phyloP scores from a whole-genome alignment of 2,797 vertebrate genomes.

The Karalla daura region DNA sequence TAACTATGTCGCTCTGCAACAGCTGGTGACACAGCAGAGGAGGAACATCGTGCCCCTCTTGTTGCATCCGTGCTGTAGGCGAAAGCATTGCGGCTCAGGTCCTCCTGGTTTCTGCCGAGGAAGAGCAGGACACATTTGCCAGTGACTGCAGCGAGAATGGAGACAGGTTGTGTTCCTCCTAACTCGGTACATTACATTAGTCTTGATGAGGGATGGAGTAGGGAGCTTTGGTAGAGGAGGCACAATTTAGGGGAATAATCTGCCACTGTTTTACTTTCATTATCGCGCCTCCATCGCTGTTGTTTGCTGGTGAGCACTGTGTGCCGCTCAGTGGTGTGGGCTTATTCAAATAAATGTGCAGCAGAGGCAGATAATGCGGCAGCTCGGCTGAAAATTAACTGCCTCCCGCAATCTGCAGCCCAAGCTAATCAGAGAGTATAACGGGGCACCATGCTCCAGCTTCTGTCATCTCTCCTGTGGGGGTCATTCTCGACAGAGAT shows the following conservation, averaged over 20 bases:
- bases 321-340: conserved; percentile 56
- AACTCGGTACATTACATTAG: conserved; percentile 56
- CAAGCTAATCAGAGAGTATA: conserved; percentile 70
- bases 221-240: conserved; percentile 28
- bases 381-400: conserved; percentile 64
- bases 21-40: conserved; percentile 35
- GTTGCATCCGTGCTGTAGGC: conserved; percentile 7
- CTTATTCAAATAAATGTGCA: conserved; percentile 74
- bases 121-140: conserved; percentile 46
- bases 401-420: conserved; percentile 60
- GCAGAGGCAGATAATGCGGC: conserved; percentile 47
- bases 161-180: conserved; percentile 47
- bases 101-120: conserved; percentile 9
- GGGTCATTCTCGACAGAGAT: conserved; percentile 30
- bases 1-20: conserved; percentile 1
- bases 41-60: conserved; percentile 31
- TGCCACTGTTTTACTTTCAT: conserved; percentile 72
- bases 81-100: conserved; percentile 10
- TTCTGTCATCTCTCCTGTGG: conserved; percentile 42
- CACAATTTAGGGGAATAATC: conserved; percentile 72
- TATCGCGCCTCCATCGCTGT: conserved; percentile 47
- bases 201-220: conserved; percentile 33
- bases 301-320: conserved; percentile 54
- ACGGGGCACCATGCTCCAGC: conserved; percentile 42
- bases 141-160: conserved; percentile 5